Conservation (phyloP, 2,797 vertebrate species). For the Falco rusticolus region DNA sequence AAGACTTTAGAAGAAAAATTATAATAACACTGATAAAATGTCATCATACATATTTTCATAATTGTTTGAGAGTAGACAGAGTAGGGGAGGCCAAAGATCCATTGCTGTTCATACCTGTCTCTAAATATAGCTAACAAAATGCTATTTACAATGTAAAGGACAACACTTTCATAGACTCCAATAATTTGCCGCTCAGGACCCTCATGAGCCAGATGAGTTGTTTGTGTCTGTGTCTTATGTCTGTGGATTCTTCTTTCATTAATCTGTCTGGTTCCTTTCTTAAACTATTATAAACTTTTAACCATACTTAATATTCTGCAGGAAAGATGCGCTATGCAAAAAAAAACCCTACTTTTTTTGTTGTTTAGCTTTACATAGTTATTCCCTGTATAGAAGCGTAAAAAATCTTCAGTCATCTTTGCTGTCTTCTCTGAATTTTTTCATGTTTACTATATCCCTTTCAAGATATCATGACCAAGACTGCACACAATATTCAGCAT, state of each 20-base stretch:
- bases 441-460: not conserved
- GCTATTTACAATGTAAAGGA: not conserved
- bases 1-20: not conserved
- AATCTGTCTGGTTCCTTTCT: not conserved
- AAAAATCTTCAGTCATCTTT: not conserved
- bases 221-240: not conserved
- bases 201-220: not conserved
- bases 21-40: not conserved
- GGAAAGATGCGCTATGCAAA: not conserved
- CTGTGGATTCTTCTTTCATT: not conserved
- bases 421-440: not conserved
- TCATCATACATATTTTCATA: not conserved
- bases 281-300: not conserved
- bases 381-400: not conserved
- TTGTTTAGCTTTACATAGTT: not conserved
- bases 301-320: not conserved
- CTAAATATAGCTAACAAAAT: not conserved
- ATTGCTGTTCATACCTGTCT: not conserved
- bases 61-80: not conserved
- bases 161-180: not conserved
- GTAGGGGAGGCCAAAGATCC: not conserved
- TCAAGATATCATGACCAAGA: not conserved
- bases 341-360: fast-evolving
- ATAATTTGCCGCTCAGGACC: not conserved
- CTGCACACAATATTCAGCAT: not conserved